Conservation (phyloP, 2,113 vertebrate species). For the Eolophus roseicapilla region DNA sequence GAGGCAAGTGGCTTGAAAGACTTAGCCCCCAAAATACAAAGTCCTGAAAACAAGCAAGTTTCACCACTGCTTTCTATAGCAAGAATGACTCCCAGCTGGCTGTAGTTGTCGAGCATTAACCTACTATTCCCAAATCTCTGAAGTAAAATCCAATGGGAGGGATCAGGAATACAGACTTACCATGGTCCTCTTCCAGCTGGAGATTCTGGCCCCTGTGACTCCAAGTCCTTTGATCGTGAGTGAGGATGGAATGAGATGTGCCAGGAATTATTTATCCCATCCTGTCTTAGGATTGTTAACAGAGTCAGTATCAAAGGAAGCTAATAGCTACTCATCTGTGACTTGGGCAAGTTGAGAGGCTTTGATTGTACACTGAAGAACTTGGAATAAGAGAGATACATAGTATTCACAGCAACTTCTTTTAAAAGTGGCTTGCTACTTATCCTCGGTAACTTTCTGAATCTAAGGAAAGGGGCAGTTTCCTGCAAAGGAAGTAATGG, state of each 20-base stretch:
- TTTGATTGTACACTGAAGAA: neutral
- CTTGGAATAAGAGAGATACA: neutral
- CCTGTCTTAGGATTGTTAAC: neutral
- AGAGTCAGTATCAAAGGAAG: neutral
- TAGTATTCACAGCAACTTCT: neutral
- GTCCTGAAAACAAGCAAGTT: neutral
- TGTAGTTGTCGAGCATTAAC: neutral
- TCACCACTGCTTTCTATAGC: neutral
- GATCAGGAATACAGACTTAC: neutral
- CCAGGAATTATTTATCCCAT: neutral
- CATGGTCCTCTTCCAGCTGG: neutral
- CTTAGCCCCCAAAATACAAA: neutral
- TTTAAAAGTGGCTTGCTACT: neutral
- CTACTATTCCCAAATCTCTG: neutral
- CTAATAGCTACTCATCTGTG: neutral
- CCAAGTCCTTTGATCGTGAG: neutral
- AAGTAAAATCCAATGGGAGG: neutral
- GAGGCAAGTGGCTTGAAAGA: neutral
- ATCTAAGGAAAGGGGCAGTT: neutral
- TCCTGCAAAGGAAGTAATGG: neutral
- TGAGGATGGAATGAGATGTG: neutral
- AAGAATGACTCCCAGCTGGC: neutral
- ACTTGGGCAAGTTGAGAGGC: neutral
- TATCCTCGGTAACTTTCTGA: neutral
- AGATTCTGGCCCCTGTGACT: rapidly evolving